phyloP scores from a whole-genome alignment of 2,113 vertebrate species.

The Aldabrachelys gigantea region DNA sequence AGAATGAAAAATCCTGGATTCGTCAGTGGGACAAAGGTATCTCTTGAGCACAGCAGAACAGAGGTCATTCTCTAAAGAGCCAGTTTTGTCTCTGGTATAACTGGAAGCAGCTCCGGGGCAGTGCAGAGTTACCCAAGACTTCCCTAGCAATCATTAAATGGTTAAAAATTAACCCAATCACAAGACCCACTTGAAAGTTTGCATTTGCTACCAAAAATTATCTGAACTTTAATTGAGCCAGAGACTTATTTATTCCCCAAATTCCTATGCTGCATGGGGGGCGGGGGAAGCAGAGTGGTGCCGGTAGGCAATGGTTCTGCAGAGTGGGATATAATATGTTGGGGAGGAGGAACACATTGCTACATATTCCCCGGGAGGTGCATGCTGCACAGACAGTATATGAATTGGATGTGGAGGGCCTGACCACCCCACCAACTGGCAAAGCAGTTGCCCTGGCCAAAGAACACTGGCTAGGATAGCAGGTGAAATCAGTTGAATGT shows the following conservation, averaged over 20 bases:
- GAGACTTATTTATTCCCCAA: conserved; percentile 7
- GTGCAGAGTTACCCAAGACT: background rate
- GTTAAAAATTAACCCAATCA: conserved; percentile 81
- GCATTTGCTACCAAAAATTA: background rate
- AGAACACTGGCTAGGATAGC: too few species aligned
- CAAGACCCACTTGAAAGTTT: conserved; percentile 34
- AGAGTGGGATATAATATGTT: background rate
- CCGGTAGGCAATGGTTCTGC: background rate
- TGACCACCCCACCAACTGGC: too few species aligned
- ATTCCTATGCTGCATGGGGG: background rate
- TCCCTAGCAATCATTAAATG: conserved; percentile 71
- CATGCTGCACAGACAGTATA: too few species aligned
- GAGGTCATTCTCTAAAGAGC: conserved; percentile 5
- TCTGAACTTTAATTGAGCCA: conserved; percentile 70
- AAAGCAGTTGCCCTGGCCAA: too few species aligned
- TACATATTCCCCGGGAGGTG: too few species aligned
- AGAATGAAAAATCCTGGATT: conserved; percentile 26
- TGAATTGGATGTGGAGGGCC: too few species aligned
- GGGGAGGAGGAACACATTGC: too few species aligned
- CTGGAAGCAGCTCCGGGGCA: conserved; percentile 14
- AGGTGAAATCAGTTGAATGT: background rate
- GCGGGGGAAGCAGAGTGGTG: background rate
- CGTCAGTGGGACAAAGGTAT: background rate
- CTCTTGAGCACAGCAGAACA: conserved; percentile 34
- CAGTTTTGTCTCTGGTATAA: conserved; percentile 55